A percentile compares a stretch with the other conserved stretches of the same genome.
These are phyloP conservation scores for Sylvia atricapilla DNA, from an alignment of 2,113 vertebrate genomes.

Conservation along the genomic window DNA sequence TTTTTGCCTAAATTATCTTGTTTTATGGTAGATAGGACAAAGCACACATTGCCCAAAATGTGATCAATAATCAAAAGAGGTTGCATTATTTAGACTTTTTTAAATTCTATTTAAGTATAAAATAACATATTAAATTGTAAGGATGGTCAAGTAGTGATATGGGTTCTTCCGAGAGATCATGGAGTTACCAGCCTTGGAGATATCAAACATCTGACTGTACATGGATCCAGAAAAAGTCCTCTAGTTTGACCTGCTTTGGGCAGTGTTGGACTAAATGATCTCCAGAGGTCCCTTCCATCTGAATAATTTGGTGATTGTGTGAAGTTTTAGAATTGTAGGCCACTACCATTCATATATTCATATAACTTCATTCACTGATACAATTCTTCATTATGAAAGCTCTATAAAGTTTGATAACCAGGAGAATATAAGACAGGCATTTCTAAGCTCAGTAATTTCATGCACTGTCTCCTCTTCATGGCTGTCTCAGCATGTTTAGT, in stretches of 20 bases:
- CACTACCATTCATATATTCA: neutral
- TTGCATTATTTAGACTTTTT: neutral
- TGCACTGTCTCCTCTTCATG: neutral
- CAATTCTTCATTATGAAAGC: neutral
- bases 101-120: neutral
- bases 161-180: neutral
- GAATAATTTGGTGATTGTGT: neutral
- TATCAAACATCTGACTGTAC: neutral
- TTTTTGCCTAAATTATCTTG: neutral
- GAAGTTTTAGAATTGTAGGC: neutral
- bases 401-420: neutral
- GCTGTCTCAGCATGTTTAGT: neutral
- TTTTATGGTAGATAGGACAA: neutral
- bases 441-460: neutral
- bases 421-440: neutral
- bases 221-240: neutral
- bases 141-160: neutral
- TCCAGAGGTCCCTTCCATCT: neutral
- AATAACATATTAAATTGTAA: neutral
- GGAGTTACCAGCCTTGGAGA: neutral
- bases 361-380: neutral
- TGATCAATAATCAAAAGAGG: neutral
- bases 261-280: neutral
- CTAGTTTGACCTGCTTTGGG: neutral
- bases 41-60: neutral